Evolutionary conservation across 2,113 vertebrate genomes (phyloP), one percentile per base, ranked within the genome.

Genomic region (Psittacara wagleri): DNA sequence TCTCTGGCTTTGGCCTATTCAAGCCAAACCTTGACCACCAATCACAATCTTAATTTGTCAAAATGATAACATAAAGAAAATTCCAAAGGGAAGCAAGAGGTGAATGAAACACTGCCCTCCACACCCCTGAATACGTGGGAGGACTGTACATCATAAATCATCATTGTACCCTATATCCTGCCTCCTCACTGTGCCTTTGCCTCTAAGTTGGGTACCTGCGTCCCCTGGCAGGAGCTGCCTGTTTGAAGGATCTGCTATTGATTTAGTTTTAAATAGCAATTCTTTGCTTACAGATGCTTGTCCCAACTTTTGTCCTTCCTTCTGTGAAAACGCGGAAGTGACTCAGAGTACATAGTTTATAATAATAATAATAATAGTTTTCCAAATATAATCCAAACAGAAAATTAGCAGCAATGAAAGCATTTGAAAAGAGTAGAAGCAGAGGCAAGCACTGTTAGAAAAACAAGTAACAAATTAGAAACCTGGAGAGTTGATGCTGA

Each of bases 381-480:
- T 66, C n/a, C 69, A 25, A 94, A 63, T 66, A 33, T 33, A 81
- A 70, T 59, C n/a, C 28, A 92, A 83, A 35, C 19, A 48, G 31
- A 77, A 39, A 89, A 83, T n/a, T 48, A 87, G 9, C 33, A 90
- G 13, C 28, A 83, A 55, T 31, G 33, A 80, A 25, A 83, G 8
- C 5, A n/a, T 46, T 41, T 78, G 44, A 76, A 92, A 89, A 66
- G 52, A 64, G 44, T 48, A 92, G 62, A 76, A 20, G 0, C 11
- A 84, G 66, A 84, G 13, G 27, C 7, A 82, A 92, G 25, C 39
- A 43, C 46, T 69, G 49, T 43, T 39, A 82, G 23, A 67, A 95
- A 72, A 91, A 80, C 22, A 55, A 83, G 57, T 31, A 82, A 91
- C n/a, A 69, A 81, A 61, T 80, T 54, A 97, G 66, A 94, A 85